phyloP scores from a whole-genome alignment of 2,888 invertebrate genomes.

The Alcis repandata region DNA sequence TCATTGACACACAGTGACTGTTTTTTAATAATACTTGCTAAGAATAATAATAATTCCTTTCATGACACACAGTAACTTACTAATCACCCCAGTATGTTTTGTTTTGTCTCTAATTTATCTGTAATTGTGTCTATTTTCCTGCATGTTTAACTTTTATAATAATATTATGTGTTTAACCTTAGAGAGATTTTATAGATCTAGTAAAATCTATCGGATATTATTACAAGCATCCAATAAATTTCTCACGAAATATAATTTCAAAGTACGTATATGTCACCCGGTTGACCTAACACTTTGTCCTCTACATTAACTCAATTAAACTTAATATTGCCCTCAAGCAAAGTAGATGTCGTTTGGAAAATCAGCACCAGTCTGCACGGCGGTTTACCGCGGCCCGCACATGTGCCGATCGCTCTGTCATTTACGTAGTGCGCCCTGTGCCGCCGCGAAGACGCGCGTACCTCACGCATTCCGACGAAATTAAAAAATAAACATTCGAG shows the following conservation, averaged over 20 bases:
- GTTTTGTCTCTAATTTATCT: too few species aligned
- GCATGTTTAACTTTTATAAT: too few species aligned
- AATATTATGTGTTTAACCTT: too few species aligned
- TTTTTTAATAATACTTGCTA: too few species aligned
- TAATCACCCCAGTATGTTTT: too few species aligned
- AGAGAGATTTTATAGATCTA: too few species aligned
- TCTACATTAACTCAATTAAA: conserved; percentile 36
- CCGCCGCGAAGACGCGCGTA: conserved; percentile 75
- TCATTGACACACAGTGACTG: too few species aligned
- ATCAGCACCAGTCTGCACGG: conserved; percentile 58
- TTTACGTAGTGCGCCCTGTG: conserved; percentile 84
- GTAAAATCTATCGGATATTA: too few species aligned
- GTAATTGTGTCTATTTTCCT: too few species aligned
- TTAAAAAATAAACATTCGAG: conserved; percentile 51
- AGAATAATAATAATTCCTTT: too few species aligned
- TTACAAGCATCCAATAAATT: not conserved
- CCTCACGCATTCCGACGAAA: conserved; percentile 58
- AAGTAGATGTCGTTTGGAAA: conserved; percentile 55
- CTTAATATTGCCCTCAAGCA: conserved; percentile 21
- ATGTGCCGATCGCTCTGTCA: conserved; percentile 84
- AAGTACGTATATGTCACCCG: not conserved
- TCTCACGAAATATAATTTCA: not conserved
- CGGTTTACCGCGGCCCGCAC: conserved; percentile 76
- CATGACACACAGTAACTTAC: too few species aligned
- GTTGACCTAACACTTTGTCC: conserved; percentile 6